Evolutionary conservation across 2,888 invertebrate genomes (phyloP), one percentile per base, ranked within the genome.

Genomic region (Portevinia maculata): DNA sequence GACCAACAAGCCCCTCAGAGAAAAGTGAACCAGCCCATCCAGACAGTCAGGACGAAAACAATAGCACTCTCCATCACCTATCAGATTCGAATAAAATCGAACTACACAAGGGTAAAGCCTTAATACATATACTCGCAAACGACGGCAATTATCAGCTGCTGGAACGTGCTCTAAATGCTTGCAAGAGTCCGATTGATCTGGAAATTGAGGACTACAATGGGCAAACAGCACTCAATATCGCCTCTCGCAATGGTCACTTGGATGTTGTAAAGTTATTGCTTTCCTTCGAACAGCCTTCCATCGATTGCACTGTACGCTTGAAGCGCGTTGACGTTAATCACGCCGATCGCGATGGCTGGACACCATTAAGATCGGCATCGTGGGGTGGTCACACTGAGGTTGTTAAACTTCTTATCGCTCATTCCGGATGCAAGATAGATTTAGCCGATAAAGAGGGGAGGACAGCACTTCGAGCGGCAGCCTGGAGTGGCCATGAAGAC

Each of bases 341-440:
- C 87, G 94, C 95, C 6, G 95, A 96, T 90, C 93, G 93, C 57
- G 97, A 97, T 88, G 97, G 97, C 32, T 97, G 97, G 98, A 97
- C 96, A 32, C 96, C 97, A 11, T 91, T 97, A 52, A 92, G 98
- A 69, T 97, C 98, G 3, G 97, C 98, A 17, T 97, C 98, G 9
- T 98, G 98, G 98, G 98, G 97, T 53, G 98, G 98, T 0, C 98
- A 98, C 87, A 95, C 95, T 0, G 95, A 96, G 92, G 96, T 96
- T 0, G 96, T 96, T 0, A 95, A 96, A 85, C 92, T 95, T 11
- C 91, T 98, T 48, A 92, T 98, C 44, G 93, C 94, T 57, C 94
- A 94, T 85, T 94, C 95, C 0, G 89, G 89, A 1, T 97, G 97
- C 84, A 93, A 95, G 86, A 95, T 98, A 3, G 97, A 98, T 89